Evolutionary conservation across 2,797 vertebrate genomes (phyloP), one percentile per base, ranked within the genome.

Genomic region (Urophycis tenuis): DNA sequence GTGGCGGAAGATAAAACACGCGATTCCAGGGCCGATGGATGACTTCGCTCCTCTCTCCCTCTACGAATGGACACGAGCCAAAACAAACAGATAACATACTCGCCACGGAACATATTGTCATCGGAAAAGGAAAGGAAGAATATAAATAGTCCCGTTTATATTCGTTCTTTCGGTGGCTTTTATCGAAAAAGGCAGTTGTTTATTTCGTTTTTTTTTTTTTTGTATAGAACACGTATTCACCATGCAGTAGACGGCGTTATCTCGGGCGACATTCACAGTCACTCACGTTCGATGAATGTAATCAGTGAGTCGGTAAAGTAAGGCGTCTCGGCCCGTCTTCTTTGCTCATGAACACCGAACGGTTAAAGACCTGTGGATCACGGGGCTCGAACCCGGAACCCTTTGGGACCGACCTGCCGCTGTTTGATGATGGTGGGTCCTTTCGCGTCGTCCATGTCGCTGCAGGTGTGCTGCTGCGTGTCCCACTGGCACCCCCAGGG

Each of bases 401-500:
- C 12, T 12, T 29, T 8, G 60, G 2, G 35, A 78, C 90, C 90
- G 80, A 97, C 96, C 95, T 95, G 94, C 84, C 93, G 93, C 77
- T 94, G 94, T 31, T 93, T 93, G 87, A 98, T 94, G 77, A 96
- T 92, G 85, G 90, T 79, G 0, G 89, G 17, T 32, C 85, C 84
- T 2, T 29, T 70, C 8, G 90, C 88, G 41, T 95, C 91, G 7
- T 93, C 93, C 81, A 93, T 85, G 80, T 90, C 90, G 2, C 90
- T 92, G 87, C 91, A 96, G 69, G 89, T 92, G 71, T 95, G 93
- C 70, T 92, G 92, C 0, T 11, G 80, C 75, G 93, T 92, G 79
- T 95, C 93, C 97, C 97, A 99, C 86, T 97, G 95, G 85, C 97
- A 99, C 72, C 94, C 93, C 97, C 97, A 99, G 60, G 83, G 86